These are phyloP conservation scores for Strigamia transsilvanica DNA, from an alignment of 2,888 invertebrate genomes.

Conservation along the genomic window DNA sequence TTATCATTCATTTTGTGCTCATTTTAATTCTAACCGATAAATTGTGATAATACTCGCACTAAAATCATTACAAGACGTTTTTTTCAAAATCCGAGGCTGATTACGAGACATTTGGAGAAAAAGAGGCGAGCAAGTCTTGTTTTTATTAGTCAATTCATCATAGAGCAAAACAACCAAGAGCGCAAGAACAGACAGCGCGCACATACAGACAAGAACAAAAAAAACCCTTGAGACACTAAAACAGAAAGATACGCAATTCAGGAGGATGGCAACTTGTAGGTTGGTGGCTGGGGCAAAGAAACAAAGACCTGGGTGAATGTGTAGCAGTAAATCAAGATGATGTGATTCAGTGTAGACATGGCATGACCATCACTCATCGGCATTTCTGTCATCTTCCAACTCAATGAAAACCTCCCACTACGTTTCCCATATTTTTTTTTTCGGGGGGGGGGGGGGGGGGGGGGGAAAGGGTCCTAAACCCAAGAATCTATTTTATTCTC, in stretches of 20 bases:
- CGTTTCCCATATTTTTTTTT: neutral
- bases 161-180: neutral
- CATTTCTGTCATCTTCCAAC: constrained; percentile 22
- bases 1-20: no score
- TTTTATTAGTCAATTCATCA: constrained; percentile 33
- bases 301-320: constrained; percentile 21
- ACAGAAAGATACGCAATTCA: constrained; percentile 6
- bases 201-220: neutral
- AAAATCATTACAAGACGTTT: neutral
- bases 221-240: constrained; percentile 21
- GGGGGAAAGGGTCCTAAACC: no score
- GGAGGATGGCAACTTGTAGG: constrained; percentile 23
- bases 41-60: no score
- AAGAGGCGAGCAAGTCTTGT: neutral
- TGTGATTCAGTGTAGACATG: constrained; percentile 24
- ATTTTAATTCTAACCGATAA: no score
- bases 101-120: neutral
- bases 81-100: neutral
- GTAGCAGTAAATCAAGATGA: constrained; percentile 26
- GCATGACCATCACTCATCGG: constrained; percentile 18
- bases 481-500: neutral
- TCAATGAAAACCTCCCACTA: constrained; percentile 36
- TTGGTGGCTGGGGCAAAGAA: constrained; percentile 38
- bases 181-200: neutral
- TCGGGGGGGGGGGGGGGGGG: no score